Base-by-base conservation (phyloP, 2,797 vertebrate genomes). In the Paratrypauchen microcephalus region DNA sequence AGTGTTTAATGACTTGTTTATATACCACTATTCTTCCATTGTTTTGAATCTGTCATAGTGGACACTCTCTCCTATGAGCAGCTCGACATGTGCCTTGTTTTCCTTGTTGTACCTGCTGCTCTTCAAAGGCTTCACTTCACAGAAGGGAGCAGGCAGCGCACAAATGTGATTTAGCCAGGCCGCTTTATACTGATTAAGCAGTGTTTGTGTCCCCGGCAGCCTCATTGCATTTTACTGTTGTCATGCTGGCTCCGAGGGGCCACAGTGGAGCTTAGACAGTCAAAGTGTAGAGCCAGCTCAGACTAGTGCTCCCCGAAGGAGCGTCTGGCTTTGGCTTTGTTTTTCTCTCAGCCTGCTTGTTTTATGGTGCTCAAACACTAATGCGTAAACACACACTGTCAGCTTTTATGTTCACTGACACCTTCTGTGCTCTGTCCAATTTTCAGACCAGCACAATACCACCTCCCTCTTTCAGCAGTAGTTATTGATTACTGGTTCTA, bases 71-170 rank as follows among this genome's bases (percentile, higher is more conserved):
- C 71, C 71, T 86, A 74, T 79, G 76, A 83, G 68, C 70, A 23
- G 36, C 39, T 13, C 21, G 39, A 68, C 71, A 73, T 62, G 48
- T 65, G 73, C 69, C 84, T 82, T 80, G 67, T 56, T 72, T 83
- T 70, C 85, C 66, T 83, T 75, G 65, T 77, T 71, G 61, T 78
- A 86, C 83, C 81, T 80, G 79, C 83, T 73, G 77, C 60, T 87
- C 75, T 81, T 86, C 83, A 83, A 82, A 87, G 71, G 32, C 72
- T 65, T 19, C 41, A 21, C 72, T 65, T 19, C 41, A 21, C 21
- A 64, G 60, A 56, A 36, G 39, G 54, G n/a, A 75, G 72, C 55
- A 18, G 67, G 70, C 58, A 60, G 19, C 55, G 55, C 54, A 65
- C 66, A 66, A 69, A 72, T 76, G 59, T 65, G 62, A 74, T 79